Evolutionary conservation across 2,113 vertebrate genomes (phyloP).

Genomic region (Tragelaphus imberbis): DNA sequence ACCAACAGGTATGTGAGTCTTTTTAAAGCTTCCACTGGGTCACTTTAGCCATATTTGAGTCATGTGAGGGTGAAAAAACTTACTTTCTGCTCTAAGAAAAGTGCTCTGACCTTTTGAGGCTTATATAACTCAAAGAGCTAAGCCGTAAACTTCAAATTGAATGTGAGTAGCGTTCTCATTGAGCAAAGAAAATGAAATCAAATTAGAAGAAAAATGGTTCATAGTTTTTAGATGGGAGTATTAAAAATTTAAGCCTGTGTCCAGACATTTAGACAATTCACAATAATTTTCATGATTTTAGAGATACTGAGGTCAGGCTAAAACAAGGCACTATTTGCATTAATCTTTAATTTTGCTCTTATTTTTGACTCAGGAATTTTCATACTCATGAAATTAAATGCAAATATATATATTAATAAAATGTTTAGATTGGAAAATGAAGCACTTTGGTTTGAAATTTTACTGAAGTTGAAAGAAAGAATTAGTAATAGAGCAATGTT

Average conservation of each 20-base stretch:
- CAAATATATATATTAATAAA: background rate
- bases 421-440: background rate
- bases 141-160: conserved; percentile 34
- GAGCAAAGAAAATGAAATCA: conserved; percentile 36
- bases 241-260: background rate
- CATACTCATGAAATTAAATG: background rate
- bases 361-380: background rate
- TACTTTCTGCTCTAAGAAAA: background rate
- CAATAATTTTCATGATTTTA: background rate
- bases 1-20: background rate
- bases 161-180: background rate
- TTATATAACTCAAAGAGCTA: conserved; percentile 32
- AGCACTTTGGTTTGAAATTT: conserved; percentile 8
- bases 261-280: background rate
- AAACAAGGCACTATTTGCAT: background rate
- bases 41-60: conserved; percentile 12
- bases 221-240: conserved; percentile 24
- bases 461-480: background rate
- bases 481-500: background rate
- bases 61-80: background rate
- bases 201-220: conserved; percentile 13
- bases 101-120: background rate
- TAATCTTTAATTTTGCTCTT: background rate
- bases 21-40: conserved; percentile 8
- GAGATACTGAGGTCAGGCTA: background rate